Evolutionary conservation across 2,888 invertebrate genomes (phyloP).

Genomic region (Acanthoscelides obtectus): DNA sequence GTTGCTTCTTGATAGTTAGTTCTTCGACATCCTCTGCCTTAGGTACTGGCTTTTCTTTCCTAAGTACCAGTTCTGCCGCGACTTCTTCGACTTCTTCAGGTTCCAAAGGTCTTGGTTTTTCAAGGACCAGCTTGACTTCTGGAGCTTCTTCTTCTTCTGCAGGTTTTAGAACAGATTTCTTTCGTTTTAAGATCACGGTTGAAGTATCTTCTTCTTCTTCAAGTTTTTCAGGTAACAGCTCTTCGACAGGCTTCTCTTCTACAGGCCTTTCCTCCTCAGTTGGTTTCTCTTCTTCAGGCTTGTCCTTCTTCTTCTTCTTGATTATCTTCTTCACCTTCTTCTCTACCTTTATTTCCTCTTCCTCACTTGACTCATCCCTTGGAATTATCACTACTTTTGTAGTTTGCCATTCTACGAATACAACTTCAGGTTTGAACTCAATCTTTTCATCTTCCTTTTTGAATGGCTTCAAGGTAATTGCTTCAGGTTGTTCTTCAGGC

Average conservation of each 20-base stretch:
- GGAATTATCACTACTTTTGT: conserved; percentile 2
- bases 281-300: background rate
- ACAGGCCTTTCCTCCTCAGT: background rate
- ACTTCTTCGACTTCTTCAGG: conserved; percentile 34
- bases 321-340: background rate
- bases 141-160: conserved; percentile 13
- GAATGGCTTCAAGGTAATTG: conserved; percentile 35
- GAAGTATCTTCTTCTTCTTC: conserved; percentile 23
- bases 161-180: conserved; percentile 17
- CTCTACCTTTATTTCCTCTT: conserved; percentile 2
- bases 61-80: background rate
- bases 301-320: background rate
- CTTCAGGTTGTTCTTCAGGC: conserved; percentile 46
- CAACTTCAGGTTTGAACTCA: conserved; percentile 41
- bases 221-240: background rate
- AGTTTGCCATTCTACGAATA: conserved; percentile 3
- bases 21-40: conserved; percentile 25
- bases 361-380: conserved; percentile 16
- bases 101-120: conserved; percentile 12
- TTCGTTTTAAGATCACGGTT: conserved; percentile 7
- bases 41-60: conserved; percentile 1
- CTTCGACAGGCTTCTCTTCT: background rate
- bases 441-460: conserved; percentile 44
- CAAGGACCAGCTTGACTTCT: background rate
- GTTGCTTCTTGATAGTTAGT: conserved; percentile 37